Evolutionary conservation across 2,113 vertebrate species (phyloP).

Genomic region (Halichoerus grypus): DNA sequence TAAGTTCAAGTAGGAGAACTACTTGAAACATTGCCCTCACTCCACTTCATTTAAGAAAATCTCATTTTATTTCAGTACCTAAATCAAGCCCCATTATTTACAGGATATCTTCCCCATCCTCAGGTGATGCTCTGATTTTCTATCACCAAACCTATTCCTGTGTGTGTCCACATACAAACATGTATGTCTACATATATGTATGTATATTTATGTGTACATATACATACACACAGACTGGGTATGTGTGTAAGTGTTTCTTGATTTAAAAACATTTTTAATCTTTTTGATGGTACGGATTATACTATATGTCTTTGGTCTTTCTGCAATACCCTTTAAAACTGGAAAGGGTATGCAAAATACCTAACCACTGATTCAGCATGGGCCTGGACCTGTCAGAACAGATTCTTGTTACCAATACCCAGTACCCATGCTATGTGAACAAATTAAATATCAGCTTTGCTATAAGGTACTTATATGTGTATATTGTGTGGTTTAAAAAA

Average conservation of each 20-base stretch:
- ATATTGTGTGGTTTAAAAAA: neutral
- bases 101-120: neutral
- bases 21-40: neutral
- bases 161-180: neutral
- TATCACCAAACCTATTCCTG: neutral
- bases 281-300: neutral
- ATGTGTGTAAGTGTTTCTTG: neutral
- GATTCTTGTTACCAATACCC: neutral
- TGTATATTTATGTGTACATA: neutral
- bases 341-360: neutral
- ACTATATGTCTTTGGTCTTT: neutral
- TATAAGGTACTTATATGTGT: neutral
- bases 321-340: neutral
- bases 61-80: neutral
- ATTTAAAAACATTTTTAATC: neutral
- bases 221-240: neutral
- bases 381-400: neutral
- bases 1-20: neutral
- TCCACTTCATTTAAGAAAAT: slow-evolving; percentile 41
- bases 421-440: neutral
- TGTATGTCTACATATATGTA: neutral
- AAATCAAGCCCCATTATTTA: neutral
- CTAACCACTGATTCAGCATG: neutral
- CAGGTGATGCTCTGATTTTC: neutral
- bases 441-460: neutral